A percentile compares a stretch with the other conserved stretches of the same genome.
These are phyloP conservation scores for Teleiodes luculella DNA, from an alignment of 2,888 invertebrate species.

Conservation along the genomic window DNA sequence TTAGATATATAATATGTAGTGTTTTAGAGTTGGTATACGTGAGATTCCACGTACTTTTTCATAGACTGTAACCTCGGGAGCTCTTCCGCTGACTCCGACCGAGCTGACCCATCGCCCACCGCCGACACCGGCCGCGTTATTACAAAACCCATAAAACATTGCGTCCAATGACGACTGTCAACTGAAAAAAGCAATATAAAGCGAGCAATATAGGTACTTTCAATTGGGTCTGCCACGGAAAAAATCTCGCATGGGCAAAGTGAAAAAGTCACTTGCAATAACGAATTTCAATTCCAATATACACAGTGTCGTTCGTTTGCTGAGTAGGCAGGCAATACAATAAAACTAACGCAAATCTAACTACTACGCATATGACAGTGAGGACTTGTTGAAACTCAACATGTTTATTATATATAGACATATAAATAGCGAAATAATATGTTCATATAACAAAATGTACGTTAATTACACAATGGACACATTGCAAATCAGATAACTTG, in stretches of 20 bases:
- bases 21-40: no score
- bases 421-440: neutral
- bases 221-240: slow-evolving; percentile 47
- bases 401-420: no score
- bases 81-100: slow-evolving; percentile 11
- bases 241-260: slow-evolving; percentile 55
- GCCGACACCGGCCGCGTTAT: slow-evolving; percentile 35
- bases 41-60: no score
- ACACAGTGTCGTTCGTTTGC: slow-evolving; percentile 22
- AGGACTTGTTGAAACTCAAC: no score
- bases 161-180: slow-evolving; percentile 49
- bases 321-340: neutral
- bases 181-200: slow-evolving; percentile 54
- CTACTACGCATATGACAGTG: no score
- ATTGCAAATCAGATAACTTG: slow-evolving; percentile 1
- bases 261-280: slow-evolving; percentile 64
- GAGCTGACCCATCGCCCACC: neutral
- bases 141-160: slow-evolving; percentile 56
- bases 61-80: no score
- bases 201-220: slow-evolving; percentile 50
- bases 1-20: no score
- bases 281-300: slow-evolving; percentile 70
- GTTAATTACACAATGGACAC: neutral
- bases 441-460: neutral
- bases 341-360: neutral